Conservation (phyloP, 2,888 invertebrate genomes). For the Yponomeuta cagnagella region DNA sequence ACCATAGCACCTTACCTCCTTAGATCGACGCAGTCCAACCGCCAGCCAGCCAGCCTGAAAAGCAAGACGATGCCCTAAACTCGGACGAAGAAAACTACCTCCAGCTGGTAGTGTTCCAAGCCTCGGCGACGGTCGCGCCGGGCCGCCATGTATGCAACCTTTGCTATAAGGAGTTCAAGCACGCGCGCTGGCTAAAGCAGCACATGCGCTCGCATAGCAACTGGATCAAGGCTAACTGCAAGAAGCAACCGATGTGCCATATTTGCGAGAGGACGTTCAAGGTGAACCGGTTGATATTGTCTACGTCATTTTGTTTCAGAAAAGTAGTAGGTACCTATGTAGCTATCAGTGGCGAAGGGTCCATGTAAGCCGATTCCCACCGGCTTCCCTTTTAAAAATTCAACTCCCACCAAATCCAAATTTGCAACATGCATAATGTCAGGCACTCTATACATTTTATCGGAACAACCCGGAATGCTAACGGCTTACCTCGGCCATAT, state of each 20-base stretch:
- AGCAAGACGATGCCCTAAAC: constrained; percentile 43
- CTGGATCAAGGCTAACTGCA: constrained; percentile 80
- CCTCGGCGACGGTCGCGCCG: constrained; percentile 70
- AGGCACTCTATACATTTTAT: too few species aligned
- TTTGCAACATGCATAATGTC: too few species aligned
- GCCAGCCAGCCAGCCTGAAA: not conserved
- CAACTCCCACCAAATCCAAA: too few species aligned
- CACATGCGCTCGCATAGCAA: constrained; percentile 79
- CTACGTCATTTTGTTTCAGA: too few species aligned
- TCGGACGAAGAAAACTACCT: constrained; percentile 66
- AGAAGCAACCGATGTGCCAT: constrained; percentile 78
- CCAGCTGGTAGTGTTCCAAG: constrained; percentile 65
- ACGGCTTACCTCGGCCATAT: too few species aligned
- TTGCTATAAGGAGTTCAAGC: constrained; percentile 79
- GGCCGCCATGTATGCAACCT: constrained; percentile 78
- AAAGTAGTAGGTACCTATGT: too few species aligned
- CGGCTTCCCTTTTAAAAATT: too few species aligned
- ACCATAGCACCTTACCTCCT: not conserved
- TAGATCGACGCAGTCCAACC: not conserved
- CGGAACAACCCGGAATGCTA: too few species aligned
- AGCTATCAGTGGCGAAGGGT: too few species aligned
- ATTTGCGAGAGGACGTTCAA: constrained; percentile 78
- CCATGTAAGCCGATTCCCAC: too few species aligned
- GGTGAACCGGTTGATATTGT: constrained; percentile 29
- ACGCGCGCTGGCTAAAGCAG: constrained; percentile 76